phyloP scores from a whole-genome alignment of 2,113 vertebrate species.

The Dipodomys spectabilis region DNA sequence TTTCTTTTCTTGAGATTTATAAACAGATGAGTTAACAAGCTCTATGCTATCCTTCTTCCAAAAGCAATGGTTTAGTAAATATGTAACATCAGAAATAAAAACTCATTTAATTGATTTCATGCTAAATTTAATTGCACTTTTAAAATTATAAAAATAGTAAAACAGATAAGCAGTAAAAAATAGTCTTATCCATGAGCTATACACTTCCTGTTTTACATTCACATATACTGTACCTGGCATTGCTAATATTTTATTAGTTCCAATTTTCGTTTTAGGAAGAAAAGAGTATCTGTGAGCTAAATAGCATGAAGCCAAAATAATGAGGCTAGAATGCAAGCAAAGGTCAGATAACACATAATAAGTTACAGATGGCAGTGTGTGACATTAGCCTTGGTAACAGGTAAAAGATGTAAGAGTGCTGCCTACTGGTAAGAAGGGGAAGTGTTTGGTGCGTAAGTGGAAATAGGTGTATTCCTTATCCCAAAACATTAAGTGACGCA shows the following conservation, averaged over 20 bases:
- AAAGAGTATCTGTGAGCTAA: slow-evolving; percentile 83
- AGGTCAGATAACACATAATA: slow-evolving; percentile 86
- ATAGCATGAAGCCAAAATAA: slow-evolving; percentile 87
- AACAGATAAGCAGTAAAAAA: slow-evolving; percentile 32
- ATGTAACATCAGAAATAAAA: slow-evolving; percentile 33
- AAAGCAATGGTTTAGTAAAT: slow-evolving; percentile 22
- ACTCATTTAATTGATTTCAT: slow-evolving; percentile 41
- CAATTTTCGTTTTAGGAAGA: slow-evolving; percentile 83
- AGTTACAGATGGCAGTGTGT: slow-evolving; percentile 86
- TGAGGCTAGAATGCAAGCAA: slow-evolving; percentile 86
- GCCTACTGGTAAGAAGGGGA: slow-evolving; percentile 87
- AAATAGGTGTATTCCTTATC: slow-evolving; percentile 65
- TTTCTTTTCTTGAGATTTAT: slow-evolving; percentile 5
- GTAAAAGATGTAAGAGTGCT: slow-evolving; percentile 87
- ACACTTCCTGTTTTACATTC: slow-evolving; percentile 65
- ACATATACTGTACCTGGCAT: slow-evolving; percentile 66
- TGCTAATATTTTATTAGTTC: slow-evolving; percentile 77
- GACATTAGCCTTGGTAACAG: slow-evolving; percentile 81
- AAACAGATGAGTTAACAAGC: slow-evolving; percentile 22
- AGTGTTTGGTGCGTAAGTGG: slow-evolving; percentile 79
- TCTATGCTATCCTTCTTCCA: background rate
- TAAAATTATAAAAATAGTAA: slow-evolving; percentile 49
- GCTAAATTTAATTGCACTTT: slow-evolving; percentile 1
- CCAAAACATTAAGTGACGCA: slow-evolving; percentile 8
- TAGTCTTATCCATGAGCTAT: background rate